Evolutionary conservation across 1,140 invertebrate species (phyloP), one percentile per base, ranked within the genome.

Genomic region (Saccostrea echinata): DNA sequence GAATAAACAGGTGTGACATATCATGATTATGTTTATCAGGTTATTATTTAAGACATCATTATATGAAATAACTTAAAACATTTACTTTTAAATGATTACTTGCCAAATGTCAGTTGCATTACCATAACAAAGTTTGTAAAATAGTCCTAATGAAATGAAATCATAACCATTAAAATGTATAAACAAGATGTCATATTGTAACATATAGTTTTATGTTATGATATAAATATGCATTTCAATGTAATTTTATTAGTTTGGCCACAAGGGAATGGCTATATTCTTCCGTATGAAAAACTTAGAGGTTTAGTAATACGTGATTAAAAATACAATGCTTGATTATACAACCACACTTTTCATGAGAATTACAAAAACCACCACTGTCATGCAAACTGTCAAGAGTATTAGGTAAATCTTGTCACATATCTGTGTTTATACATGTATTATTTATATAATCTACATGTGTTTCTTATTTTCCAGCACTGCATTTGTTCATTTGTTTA

Each of bases 271-370:
- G 16, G 68, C 30, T 43, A 43, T 30, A 76, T 76, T 76, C 27
- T 76, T 76, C 27, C 16, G 3, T 76, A 30, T 30, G 27, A 76
- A 76, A 18, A 61, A 64, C 57, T n/a, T n/a, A n/a, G 57, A 64
- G 57, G 57, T 64, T 64, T n/a, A n/a, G n/a, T n/a, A n/a, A n/a
- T 64, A 30, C 68, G 27, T 76, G 68, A 76, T 76, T 76, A 76
- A 76, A 61, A 76, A 76, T 76, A 76, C 68, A 76, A 76, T 76
- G 68, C 68, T 76, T 76, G 27, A 76, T 76, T 76, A 76, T 76
- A 76, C 68, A 76, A 76, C 68, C 68, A 30, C 68, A 30, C 24
- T n/a, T n/a, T n/a, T n/a, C n/a, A n/a, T n/a, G n/a, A n/a, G n/a
- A n/a, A n/a, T 76, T 76, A 76, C 68, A 76, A n/a, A 76, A 76